A percentile compares a stretch with the other conserved stretches of the same genome.
Evolutionary conservation across 2,888 invertebrate species (phyloP).

Genomic region (Cerceris rybyensis): DNA sequence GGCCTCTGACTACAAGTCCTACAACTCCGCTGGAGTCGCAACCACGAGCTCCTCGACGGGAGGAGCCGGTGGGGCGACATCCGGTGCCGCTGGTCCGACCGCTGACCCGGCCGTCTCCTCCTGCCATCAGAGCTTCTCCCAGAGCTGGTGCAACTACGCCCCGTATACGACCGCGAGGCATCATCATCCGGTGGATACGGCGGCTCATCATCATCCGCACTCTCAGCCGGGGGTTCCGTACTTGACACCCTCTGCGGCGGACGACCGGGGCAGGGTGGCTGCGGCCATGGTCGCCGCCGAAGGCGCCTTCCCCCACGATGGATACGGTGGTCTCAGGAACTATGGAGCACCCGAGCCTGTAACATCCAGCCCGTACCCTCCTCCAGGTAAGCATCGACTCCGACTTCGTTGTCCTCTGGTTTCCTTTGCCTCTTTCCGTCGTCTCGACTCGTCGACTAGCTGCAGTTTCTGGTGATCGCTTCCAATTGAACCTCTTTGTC

Average conservation of each 20-base stretch:
- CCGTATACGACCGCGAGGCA: slow-evolving; percentile 85
- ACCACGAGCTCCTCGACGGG: slow-evolving; percentile 82
- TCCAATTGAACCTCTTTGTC: too few relatives aligned
- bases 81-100: slow-evolving; percentile 80
- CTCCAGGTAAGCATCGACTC: slow-evolving; percentile 87
- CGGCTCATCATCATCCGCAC: slow-evolving; percentile 85
- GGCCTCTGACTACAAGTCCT: slow-evolving; percentile 84
- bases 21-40: slow-evolving; percentile 80
- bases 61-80: slow-evolving; percentile 77
- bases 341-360: slow-evolving; percentile 88
- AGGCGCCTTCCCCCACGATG: slow-evolving; percentile 88
- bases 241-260: slow-evolving; percentile 85
- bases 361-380: slow-evolving; percentile 89
- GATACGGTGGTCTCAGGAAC: slow-evolving; percentile 88
- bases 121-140: slow-evolving; percentile 88
- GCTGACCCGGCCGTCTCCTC: slow-evolving; percentile 83
- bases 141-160: slow-evolving; percentile 89
- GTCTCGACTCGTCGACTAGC: not conserved
- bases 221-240: slow-evolving; percentile 85
- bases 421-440: not conserved
- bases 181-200: slow-evolving; percentile 82
- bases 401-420: not conserved
- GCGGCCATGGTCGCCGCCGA: slow-evolving; percentile 84
- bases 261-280: slow-evolving; percentile 87
- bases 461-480: not conserved